Percentiles rank a stretch among this genome's conserved stretches.
Conservation (phyloP, 2,888 invertebrate species). For the Bellardia pandia region DNA sequence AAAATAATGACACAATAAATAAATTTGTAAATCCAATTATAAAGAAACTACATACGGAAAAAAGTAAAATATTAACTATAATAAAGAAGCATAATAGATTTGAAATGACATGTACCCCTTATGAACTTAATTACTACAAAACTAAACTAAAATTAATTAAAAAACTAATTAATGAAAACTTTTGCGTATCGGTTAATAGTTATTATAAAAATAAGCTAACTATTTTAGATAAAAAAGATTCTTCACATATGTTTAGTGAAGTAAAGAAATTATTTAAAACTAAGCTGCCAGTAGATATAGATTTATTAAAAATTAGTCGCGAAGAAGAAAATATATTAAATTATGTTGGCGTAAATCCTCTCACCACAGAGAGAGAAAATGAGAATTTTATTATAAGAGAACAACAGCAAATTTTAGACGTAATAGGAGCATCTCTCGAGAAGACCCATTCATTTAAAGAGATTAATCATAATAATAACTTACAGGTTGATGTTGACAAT, state of each 20-base stretch:
- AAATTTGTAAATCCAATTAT: too few species aligned
- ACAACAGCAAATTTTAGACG: conserved; percentile 37
- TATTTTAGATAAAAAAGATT: conserved; percentile 44
- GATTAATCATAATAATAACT: conserved; percentile 38
- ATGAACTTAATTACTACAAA: conserved; percentile 44
- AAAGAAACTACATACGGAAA: too few species aligned
- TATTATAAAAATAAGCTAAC: conserved; percentile 39
- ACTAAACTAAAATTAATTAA: conserved; percentile 45
- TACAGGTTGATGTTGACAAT: conserved; percentile 46
- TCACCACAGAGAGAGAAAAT: conserved; percentile 28
- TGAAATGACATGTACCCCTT: conserved; percentile 11
- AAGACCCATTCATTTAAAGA: conserved; percentile 24
- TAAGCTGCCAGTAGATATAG: conserved; percentile 23
- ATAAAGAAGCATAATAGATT: conserved; percentile 1
- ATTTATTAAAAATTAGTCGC: background rate
- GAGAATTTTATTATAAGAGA: conserved; percentile 52
- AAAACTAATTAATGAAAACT: conserved; percentile 43
- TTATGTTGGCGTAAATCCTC: conserved; percentile 40
- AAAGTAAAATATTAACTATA: too few species aligned
- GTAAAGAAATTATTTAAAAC: conserved; percentile 33
- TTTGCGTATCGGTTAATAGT: conserved; percentile 25
- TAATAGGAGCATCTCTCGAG: conserved; percentile 39
- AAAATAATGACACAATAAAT: too few species aligned
- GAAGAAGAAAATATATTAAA: conserved; percentile 29
- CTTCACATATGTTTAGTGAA: conserved; percentile 49